Percentiles rank a stretch among this genome's conserved stretches.
phyloP scores from a whole-genome alignment of 2,113 vertebrate species.

The Stictonetta naevosa region DNA sequence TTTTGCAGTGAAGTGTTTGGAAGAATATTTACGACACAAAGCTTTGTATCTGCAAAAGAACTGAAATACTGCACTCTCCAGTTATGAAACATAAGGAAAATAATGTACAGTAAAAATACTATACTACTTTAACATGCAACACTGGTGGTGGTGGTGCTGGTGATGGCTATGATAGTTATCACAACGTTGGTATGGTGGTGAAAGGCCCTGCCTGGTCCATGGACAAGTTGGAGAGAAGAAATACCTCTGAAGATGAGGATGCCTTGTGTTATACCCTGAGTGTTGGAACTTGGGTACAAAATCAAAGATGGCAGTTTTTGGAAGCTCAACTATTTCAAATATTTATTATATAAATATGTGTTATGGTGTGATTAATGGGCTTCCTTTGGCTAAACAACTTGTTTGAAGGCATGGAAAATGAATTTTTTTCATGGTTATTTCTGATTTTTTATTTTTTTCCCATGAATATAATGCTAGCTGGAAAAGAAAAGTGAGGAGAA shows the following conservation, averaged over 20 bases:
- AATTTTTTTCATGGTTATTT: neutral
- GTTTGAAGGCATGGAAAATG: neutral
- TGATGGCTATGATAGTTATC: neutral
- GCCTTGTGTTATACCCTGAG: neutral
- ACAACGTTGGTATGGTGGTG: neutral
- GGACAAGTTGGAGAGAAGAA: neutral
- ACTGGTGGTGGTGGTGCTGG: neutral
- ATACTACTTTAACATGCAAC: neutral
- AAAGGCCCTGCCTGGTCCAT: neutral
- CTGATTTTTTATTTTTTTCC: neutral
- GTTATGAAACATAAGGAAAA: neutral
- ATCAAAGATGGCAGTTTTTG: neutral
- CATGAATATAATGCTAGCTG: neutral
- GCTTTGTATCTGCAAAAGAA: constrained; percentile 69
- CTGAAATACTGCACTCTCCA: neutral
- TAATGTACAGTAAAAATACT: no score
- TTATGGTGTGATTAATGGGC: neutral
- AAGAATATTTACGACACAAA: constrained; percentile 86
- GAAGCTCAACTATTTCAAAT: neutral
- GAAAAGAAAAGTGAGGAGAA: neutral
- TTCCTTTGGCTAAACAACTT: neutral
- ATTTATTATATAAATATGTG: constrained; percentile 20
- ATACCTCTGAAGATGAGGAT: neutral
- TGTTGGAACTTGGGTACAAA: neutral
- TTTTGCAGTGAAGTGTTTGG: constrained; percentile 86